A percentile compares a stretch with the other conserved stretches of the same genome.
Conservation (phyloP, 1,140 invertebrate species). For the Colletes gigas region DNA sequence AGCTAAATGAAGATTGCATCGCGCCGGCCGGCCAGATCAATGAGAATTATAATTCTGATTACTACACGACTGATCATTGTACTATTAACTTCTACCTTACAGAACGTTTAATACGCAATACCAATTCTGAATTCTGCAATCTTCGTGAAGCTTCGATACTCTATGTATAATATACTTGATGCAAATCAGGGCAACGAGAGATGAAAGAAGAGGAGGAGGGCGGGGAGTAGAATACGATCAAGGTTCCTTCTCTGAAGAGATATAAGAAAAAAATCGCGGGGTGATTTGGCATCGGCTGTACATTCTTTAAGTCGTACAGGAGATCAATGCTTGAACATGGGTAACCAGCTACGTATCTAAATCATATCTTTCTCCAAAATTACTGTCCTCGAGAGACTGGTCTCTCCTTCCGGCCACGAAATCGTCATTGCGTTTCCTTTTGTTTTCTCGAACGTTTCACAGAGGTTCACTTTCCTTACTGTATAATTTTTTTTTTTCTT, state of each 20-base stretch:
- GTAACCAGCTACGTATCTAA: slow-evolving; percentile 66
- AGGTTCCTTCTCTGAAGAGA: slow-evolving; percentile 17
- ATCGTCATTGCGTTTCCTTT: slow-evolving; percentile 18
- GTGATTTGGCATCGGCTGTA: slow-evolving; percentile 79
- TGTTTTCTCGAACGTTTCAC: not conserved
- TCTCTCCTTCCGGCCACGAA: slow-evolving; percentile 34
- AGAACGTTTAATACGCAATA: not conserved
- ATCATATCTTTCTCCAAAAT: slow-evolving; percentile 41
- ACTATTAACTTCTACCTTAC: not conserved
- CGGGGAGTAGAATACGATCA: slow-evolving; percentile 11
- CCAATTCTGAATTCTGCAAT: not conserved
- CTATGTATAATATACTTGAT: slow-evolving; percentile 18
- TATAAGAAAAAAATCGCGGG: slow-evolving; percentile 49
- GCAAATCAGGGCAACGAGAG: slow-evolving; percentile 5
- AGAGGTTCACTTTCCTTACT: not conserved
- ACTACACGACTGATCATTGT: no score
- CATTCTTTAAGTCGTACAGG: slow-evolving; percentile 74
- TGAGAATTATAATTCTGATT: not conserved
- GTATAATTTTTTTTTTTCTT: not conserved
- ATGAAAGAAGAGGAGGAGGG: slow-evolving; percentile 7
- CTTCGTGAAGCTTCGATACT: slow-evolving; percentile 29
- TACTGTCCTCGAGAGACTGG: slow-evolving; percentile 39
- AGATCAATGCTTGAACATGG: slow-evolving; percentile 78
- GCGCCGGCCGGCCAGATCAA: not conserved
- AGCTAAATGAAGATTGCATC: slow-evolving; percentile 14